A percentile compares a stretch with the other conserved stretches of the same genome.
phyloP scores from a whole-genome alignment of 1,140 invertebrate species.

The Saccostrea cuccullata region DNA sequence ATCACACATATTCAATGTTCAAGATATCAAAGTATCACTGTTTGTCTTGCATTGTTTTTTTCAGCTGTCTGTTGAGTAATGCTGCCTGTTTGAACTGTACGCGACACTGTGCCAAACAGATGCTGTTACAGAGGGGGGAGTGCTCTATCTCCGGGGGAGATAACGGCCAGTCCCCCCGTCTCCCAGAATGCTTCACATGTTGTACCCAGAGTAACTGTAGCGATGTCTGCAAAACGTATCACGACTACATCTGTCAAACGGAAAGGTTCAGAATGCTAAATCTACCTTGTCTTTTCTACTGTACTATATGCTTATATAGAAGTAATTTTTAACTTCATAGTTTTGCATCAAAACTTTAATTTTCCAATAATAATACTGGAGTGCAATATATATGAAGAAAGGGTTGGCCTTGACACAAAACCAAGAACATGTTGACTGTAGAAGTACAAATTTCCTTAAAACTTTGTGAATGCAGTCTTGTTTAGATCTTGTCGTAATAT shows the following conservation, averaged over 20 bases:
- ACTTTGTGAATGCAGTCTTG: background rate
- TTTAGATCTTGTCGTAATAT: background rate
- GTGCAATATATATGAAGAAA: no score
- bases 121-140: slow-evolving; percentile 59
- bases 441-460: background rate
- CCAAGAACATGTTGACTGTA: no score
- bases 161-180: slow-evolving; percentile 65
- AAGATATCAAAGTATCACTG: no score
- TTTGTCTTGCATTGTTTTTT: background rate
- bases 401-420: no score
- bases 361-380: no score
- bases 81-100: slow-evolving; percentile 66
- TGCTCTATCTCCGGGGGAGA: slow-evolving; percentile 60
- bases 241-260: slow-evolving; percentile 63
- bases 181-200: slow-evolving; percentile 68
- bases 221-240: slow-evolving; percentile 64
- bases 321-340: no score
- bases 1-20: no score
- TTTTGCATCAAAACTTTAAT: no score
- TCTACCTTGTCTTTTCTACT: no score
- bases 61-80: slow-evolving; percentile 63
- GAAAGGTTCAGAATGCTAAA: slow-evolving; percentile 52
- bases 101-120: slow-evolving; percentile 60
- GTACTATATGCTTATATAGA: no score
- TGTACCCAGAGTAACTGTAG: slow-evolving; percentile 66